These are phyloP conservation scores for Lepus townsendii DNA, from an alignment of 2,797 vertebrate genomes.

Conservation along the genomic window DNA sequence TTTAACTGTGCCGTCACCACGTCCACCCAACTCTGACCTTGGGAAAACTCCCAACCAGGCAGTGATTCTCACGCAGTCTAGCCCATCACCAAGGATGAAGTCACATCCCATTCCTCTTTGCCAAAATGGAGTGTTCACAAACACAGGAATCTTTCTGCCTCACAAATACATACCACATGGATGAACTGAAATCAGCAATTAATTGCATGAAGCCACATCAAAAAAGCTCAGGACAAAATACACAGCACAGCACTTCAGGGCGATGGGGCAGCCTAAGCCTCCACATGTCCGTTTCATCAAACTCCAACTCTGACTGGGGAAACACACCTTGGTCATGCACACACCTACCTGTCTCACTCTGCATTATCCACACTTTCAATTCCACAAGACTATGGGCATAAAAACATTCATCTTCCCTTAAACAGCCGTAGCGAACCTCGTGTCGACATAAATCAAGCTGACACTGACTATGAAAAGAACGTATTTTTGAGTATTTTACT, in stretches of 20 bases:
- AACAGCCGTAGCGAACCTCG: constrained; percentile 97
- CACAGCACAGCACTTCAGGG: too few species aligned
- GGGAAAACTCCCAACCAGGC: neutral
- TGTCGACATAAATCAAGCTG: constrained; percentile 97
- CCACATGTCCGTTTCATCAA: too few species aligned
- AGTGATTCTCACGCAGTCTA: neutral
- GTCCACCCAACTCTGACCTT: neutral
- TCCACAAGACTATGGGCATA: constrained; percentile 98
- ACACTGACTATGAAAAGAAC: constrained; percentile 90
- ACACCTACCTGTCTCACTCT: constrained; percentile 92
- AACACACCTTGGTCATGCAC: neutral
- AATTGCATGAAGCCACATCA: neutral
- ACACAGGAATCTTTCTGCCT: neutral
- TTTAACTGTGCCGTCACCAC: neutral
- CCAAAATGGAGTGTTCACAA: neutral
- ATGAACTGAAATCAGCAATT: neutral
- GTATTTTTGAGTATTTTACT: constrained; percentile 96
- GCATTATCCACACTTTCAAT: constrained; percentile 98
- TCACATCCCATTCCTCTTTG: neutral
- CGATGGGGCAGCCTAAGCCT: neutral
- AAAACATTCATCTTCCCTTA: constrained; percentile 96
- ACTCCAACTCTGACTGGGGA: neutral
- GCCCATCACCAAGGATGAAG: neutral
- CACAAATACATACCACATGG: neutral
- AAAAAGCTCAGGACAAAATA: neutral